These are phyloP conservation scores for Nixonia krombeini DNA, from an alignment of 1,140 invertebrate species.

Conservation along the genomic window DNA sequence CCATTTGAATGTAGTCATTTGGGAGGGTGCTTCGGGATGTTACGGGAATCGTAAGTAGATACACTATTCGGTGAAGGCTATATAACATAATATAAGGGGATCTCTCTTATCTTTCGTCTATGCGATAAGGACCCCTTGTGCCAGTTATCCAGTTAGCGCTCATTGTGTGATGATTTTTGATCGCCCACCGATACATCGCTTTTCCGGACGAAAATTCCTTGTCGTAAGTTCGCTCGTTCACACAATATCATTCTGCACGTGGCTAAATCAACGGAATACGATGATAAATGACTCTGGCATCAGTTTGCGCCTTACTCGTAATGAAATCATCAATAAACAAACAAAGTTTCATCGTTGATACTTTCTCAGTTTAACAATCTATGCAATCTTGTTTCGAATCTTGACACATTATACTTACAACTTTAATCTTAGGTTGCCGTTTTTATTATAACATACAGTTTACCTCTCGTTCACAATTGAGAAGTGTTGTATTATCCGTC, in stretches of 20 bases:
- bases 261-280: conserved; percentile 54
- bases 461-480: too few relatives aligned
- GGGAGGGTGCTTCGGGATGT: conserved; percentile 40
- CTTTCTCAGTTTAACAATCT: too few relatives aligned
- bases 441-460: too few relatives aligned
- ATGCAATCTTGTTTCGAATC: too few relatives aligned
- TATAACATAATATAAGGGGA: conserved; percentile 68
- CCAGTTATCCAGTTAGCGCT: conserved; percentile 71
- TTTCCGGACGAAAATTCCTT: conserved; percentile 32
- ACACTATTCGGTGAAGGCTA: conserved; percentile 66
- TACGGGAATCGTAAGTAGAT: conserved; percentile 57
- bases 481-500: too few relatives aligned
- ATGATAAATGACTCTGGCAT: conserved; percentile 70
- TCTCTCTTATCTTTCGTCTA: conserved; percentile 57
- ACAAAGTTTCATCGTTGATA: too few relatives aligned
- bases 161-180: conserved; percentile 70
- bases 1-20: conserved; percentile 70
- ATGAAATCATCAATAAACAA: too few relatives aligned
- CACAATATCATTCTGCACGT: conserved; percentile 45
- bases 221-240: too few relatives aligned
- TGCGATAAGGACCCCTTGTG: conserved; percentile 62
- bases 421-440: too few relatives aligned
- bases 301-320: conserved; percentile 46
- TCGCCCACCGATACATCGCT: conserved; percentile 60
- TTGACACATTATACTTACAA: too few relatives aligned